Evolutionary conservation across 2,888 invertebrate genomes (phyloP).

Genomic region (Drosophila phalerata): DNA sequence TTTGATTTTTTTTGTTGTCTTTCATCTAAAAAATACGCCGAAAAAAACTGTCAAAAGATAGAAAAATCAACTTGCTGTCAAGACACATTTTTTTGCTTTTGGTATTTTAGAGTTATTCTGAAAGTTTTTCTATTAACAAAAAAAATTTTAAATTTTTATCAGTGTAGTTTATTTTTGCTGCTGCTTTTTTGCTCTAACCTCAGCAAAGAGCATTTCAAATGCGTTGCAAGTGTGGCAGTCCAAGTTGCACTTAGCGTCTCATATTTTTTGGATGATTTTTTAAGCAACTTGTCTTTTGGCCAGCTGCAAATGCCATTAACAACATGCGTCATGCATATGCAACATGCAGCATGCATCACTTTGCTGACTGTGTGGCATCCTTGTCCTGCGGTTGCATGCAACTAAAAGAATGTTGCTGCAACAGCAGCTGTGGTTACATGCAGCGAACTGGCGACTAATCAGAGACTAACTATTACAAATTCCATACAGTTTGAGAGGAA

Average conservation of each 20-base stretch:
- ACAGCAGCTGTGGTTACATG: constrained; percentile 34
- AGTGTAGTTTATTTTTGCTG: background rate
- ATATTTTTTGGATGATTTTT: constrained; percentile 51
- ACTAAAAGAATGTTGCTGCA: constrained; percentile 26
- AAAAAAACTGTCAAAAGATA: too few relatives aligned
- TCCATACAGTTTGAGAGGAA: background rate
- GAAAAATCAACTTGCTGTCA: too few relatives aligned
- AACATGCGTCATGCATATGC: constrained; percentile 72
- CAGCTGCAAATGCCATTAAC: constrained; percentile 65
- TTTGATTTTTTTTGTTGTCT: too few relatives aligned
- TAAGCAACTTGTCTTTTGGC: constrained; percentile 48
- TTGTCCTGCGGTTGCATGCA: background rate
- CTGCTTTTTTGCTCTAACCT: constrained; percentile 23
- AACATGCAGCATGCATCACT: constrained; percentile 18
- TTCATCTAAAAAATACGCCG: too few relatives aligned
- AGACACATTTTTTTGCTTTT: too few relatives aligned
- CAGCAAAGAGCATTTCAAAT: constrained; percentile 73
- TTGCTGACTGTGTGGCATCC: constrained; percentile 2
- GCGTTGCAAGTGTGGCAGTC: constrained; percentile 41
- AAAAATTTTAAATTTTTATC: background rate
- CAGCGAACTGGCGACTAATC: constrained; percentile 9
- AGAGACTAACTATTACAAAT: constrained; percentile 3
- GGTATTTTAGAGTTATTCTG: too few relatives aligned
- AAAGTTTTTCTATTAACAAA: too few relatives aligned
- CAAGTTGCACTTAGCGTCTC: constrained; percentile 39